Base-by-base conservation (phyloP, 2,888 invertebrate species). In the Amiota mariae region DNA sequence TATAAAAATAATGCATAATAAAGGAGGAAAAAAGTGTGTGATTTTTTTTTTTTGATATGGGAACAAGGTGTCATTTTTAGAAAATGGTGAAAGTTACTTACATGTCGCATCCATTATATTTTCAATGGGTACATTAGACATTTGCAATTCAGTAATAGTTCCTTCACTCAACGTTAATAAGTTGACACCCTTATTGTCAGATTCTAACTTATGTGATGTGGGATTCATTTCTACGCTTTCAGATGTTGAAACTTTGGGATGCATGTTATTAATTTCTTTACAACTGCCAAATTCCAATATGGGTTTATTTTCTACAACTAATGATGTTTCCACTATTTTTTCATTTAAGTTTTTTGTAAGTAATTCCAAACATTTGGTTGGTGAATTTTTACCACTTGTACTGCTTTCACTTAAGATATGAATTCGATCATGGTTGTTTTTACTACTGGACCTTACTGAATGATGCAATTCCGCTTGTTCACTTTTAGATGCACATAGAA, bases 321-420 rank as follows among this genome's bases (percentile, higher is more conserved):
- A 18, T 11, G 48, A 76, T 47, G 73, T 70, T 20, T 73, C 72
- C 51, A 73, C 73, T 70, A 72, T 78, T 10, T 77, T 81, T 9
- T 74, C 71, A 72, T 59, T 80, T 46, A 75, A 70, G 74, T 61
- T 81, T 67, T 76, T 76, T 36, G 76, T 84, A 56, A 70, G 74
- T 13, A 75, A 15, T 13, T 87, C 87, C 54, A 82, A 83, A 72
- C 87, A 88, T 79, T 84, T 84, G 66, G 80, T 85, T 48, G 89
- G 85, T 48, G 88, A 87, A 80, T 89, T 89, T 79, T 89, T 88
- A 61, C 88, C 89, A 80, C 89, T 88, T 72, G 82, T 77, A 78
- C 85, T 87, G 77, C 85, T 87, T 77, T 87, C 89, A 61, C 82
- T 86, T 18, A 84, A 72, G 46, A 80, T 84, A 77, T 76, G 81